Evolutionary conservation across 2,113 vertebrate species (phyloP).

Genomic region (human (Homo sapiens)): GRCh38 chr21:24414001-24414500

Average conservation of each 20-base stretch:
- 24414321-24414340: neutral
- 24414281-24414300: neutral
- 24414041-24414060: neutral
- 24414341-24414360: neutral
- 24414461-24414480: neutral
- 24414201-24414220: neutral
- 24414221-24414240: neutral
- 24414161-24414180: neutral
- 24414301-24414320: neutral
- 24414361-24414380: fast-evolving
- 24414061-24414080: neutral
- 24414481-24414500: neutral
- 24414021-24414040: neutral
- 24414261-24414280: neutral
- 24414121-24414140: neutral
- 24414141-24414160: neutral
- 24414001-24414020: neutral
- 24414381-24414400: neutral
- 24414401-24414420: neutral
- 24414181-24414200: neutral
- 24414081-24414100: neutral
- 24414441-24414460: neutral
- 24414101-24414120: neutral
- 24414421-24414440: neutral
- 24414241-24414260: neutral